Evolutionary conservation across 2,888 invertebrate species (phyloP), one percentile per base, ranked within the genome.

Genomic region (Nomada fabriciana): DNA sequence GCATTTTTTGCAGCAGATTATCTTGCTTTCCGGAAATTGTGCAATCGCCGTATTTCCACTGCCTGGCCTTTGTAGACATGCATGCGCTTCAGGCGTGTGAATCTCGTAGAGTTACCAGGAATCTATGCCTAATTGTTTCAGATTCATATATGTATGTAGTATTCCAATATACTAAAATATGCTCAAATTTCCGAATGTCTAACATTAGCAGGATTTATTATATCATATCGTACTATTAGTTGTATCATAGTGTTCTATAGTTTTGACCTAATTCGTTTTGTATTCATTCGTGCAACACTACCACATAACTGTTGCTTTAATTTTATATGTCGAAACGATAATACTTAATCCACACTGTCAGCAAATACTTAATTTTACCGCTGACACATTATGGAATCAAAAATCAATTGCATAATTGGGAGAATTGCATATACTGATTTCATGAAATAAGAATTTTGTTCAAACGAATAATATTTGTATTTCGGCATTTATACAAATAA

Each of bases 11-110:
- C 10, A 0, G 11, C 1, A 18, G 7, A 2, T 43, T 73, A 59
- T 55, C 69, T 70, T 59, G 20, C n/a, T 50, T 20, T 29, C 61
- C 82, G 82, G 82, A 82, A 67, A 71, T 82, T 75, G 42, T 36
- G 36, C 59, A 82, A 82, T 61, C 25, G 4, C 2, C 11, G n/a
- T 36, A 61, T 68, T 59, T 25, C 23, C 23, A 57, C 71, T 55
- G 42, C 25, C 59, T 52, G 59, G 0, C 3, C 13, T 23, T 23
- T 52, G 18, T 36, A 20, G 1, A 18, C 11, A n/a, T 10, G 0
- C 15, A 18, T 3, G 20, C 57, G n/a, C 4, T 10, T 57, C 13
- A 18, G 2, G 18, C 15, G 42, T 55, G n/a, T 3, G 4, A 36
- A 36, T 18, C 7, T 20, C 42, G 7, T 63, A 2, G 9, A 47